phyloP scores from a whole-genome alignment of 2,797 vertebrate genomes.

The Acropternis orthonyx region DNA sequence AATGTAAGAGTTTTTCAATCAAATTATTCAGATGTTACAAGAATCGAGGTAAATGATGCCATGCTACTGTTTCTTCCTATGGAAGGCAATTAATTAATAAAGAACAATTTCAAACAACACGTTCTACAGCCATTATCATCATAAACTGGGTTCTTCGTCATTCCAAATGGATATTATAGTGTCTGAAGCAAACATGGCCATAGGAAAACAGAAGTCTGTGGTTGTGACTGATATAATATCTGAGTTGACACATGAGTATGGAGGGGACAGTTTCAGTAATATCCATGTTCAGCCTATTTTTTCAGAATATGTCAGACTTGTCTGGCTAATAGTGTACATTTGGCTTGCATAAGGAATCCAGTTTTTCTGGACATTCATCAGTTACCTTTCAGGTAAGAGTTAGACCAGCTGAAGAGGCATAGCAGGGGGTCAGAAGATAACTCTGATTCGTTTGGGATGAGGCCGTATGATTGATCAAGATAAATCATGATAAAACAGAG shows the following conservation, averaged over 20 bases:
- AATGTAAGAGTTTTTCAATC: background rate
- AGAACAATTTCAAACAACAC: background rate
- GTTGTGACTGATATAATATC: background rate
- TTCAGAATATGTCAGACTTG: background rate
- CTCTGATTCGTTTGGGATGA: background rate
- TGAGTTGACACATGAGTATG: rapidly evolving
- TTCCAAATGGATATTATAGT: background rate
- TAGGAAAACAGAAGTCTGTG: background rate
- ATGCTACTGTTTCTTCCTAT: background rate
- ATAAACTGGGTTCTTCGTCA: background rate
- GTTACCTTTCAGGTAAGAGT: background rate
- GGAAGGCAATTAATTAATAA: background rate
- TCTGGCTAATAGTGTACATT: background rate
- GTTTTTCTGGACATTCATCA: background rate
- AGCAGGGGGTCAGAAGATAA: background rate
- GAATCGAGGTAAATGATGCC: background rate
- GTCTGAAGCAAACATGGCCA: background rate
- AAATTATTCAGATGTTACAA: background rate
- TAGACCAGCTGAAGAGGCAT: background rate
- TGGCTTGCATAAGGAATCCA: background rate
- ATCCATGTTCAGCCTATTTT: background rate
- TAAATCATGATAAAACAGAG: background rate
- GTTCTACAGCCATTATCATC: background rate
- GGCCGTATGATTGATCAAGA: background rate
- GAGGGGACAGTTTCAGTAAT: background rate